These are phyloP conservation scores for Bombus terrestris DNA, from an alignment of 1,140 invertebrate genomes.

Conservation along the genomic window DNA sequence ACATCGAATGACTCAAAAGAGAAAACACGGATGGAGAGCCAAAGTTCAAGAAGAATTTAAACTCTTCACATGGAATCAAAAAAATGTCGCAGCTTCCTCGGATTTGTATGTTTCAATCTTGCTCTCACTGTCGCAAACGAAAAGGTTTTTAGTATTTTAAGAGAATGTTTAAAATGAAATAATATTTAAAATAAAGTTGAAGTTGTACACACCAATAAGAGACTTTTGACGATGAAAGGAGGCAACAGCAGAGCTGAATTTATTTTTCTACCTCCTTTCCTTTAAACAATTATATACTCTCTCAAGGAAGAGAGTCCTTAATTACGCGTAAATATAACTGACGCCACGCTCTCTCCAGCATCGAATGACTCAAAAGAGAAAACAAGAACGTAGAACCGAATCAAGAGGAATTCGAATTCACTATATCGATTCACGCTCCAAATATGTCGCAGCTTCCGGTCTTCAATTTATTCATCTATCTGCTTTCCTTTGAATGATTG, in stretches of 20 bases:
- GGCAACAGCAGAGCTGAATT: background rate
- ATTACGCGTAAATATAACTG: background rate
- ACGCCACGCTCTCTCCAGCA: background rate
- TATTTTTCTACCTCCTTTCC: background rate
- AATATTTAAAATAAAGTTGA: too few species aligned
- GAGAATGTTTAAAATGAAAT: too few species aligned
- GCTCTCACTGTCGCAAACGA: too few species aligned
- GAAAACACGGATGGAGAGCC: background rate
- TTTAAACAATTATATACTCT: background rate
- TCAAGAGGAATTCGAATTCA: background rate
- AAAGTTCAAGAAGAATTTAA: background rate
- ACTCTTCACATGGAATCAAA: background rate
- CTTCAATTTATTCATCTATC: background rate
- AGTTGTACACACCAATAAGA: too few species aligned
- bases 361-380: conserved; percentile 17
- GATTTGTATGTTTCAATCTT: too few species aligned
- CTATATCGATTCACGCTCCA: background rate
- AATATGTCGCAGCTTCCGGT: background rate
- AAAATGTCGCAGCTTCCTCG: background rate
- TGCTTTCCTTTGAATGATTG: background rate
- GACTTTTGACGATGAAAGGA: too few species aligned
- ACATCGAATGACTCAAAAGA: conserved; percentile 1
- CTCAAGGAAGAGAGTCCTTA: too few species aligned
- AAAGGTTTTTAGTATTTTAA: too few species aligned
- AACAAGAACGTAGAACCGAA: background rate